Evolutionary conservation across 2,113 vertebrate genomes (phyloP).

Genomic region (Gymnobelideus leadbeateri): DNA sequence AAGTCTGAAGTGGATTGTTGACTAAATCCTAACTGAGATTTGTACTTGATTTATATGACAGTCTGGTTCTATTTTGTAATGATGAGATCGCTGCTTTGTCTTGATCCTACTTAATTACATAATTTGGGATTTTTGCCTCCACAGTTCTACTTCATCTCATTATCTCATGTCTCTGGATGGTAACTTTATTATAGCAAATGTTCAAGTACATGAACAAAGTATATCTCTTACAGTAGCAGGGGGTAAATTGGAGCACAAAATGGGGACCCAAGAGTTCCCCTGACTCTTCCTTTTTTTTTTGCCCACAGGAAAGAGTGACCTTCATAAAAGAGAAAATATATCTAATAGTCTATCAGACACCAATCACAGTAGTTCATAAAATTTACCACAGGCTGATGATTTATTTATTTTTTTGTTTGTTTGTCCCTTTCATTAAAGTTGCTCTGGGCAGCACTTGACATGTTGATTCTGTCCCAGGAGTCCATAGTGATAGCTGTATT

Average conservation of each 20-base stretch:
- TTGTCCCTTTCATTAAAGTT: background rate
- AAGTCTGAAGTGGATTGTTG: background rate
- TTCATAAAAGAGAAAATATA: background rate
- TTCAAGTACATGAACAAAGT: background rate
- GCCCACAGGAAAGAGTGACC: background rate
- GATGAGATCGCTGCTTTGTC: background rate
- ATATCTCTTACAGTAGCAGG: background rate
- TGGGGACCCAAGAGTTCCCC: background rate
- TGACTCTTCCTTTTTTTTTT: background rate
- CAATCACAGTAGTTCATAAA: background rate
- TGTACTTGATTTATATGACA: background rate
- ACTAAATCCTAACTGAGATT: background rate
- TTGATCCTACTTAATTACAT: background rate
- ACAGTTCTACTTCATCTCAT: background rate
- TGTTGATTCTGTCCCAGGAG: background rate
- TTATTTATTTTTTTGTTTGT: background rate
- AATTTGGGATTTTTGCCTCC: background rate
- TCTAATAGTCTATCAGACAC: background rate
- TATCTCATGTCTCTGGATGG: background rate
- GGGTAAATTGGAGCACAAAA: background rate
- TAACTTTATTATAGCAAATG: background rate
- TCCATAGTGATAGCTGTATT: background rate
- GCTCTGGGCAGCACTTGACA: background rate
- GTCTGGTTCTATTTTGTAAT: background rate
- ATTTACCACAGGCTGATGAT: background rate